Evolutionary conservation across 92 coral and sea anemone species (phyloP), one percentile per base, ranked within the genome.

Genomic region (Palythoa heliodiscus): DNA sequence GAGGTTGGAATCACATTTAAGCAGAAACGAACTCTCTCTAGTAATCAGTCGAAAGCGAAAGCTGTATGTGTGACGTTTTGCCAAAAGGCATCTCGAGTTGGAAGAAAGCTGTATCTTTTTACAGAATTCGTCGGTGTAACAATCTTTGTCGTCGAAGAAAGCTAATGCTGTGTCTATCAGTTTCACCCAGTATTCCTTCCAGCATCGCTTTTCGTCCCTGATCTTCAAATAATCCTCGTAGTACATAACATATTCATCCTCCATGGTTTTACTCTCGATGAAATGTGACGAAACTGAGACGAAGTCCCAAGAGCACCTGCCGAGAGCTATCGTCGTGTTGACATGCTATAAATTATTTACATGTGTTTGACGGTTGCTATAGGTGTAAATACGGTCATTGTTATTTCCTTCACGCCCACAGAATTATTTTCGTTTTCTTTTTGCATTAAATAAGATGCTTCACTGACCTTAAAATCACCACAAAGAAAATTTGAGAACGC

Each of bases 1-100:
- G 11, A 93, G 89, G 69, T 93, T 93, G 2, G 97, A 87, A 39
- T 89, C 93, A 67, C 97, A 93, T 83, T 93, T 93, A 0, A 93
- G 75, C 78, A 89, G 92, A 75, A 80, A 85, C 14, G 73, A 72
- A 20, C 90, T 88, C 16, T 83, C 92, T 9, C 52, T 88, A 75
- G 97, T 92, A 50, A 86, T 73, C n/a, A 93, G 83, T 20, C 88
- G 89, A 73, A 93, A 93, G 76, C 97, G 91, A 88, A 89, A 87
- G 54, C 97, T 92, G 73, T 93, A 93, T 9, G 89, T 92, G 61
- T 83, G 84, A 35, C 97, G 90, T 76, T 87, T 93, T 55, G 91
- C 89, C 24, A 87, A 86, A 52, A 77, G 70, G 83, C 97, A 93
- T 52, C 88, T 79, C 35, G 97, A 60, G 84, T 87, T 71, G 40